Evolutionary conservation across 2,797 vertebrate species (phyloP), one percentile per base, ranked within the genome.

Genomic region (Arrhamphus sclerolepis): DNA sequence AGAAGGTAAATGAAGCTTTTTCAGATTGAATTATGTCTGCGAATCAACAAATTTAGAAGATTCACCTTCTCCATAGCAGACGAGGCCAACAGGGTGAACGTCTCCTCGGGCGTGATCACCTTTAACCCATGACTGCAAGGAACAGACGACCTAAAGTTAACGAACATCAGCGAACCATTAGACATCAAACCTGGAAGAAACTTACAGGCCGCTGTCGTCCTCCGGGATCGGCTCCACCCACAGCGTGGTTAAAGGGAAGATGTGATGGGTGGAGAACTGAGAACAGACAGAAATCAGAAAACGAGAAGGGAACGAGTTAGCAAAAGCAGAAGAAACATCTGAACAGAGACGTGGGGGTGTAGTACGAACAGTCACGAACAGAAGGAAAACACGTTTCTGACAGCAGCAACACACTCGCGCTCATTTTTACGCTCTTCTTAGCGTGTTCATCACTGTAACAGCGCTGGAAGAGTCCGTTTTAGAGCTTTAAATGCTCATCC

Each of bases 241-340:
- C 26, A 99, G 85, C 0, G 97, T 98, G 56, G 94, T 91, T 87
- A 99, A 78, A 3, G 95, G 94, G 77, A 98, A 98, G 75, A 99
- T 93, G 50, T 99, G 98, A 77, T 99, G 98, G 0, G 96, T 98
- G 81, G 98, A 98, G 82, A 99, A 99, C 98, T 99, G 88, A 82
- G 76, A 39, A 63, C 26, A 62, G 34, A 29, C 79, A n/a, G 49
- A 56, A 20, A 70, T 16, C 46, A 61, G 49, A 18, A 46, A 26
- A 48, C 26, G 22, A 70, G 10, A 20, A 20, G 38, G 56, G 8
- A 8, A 10, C 6, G 22, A 54, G 5, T 3, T n/a, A 28, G 7
- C 2, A 2, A 41, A 13, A 16, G 38, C 22, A 11, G 18, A n/a
- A 46, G 2, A 1, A 40, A 21, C 31, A 34, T 9, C 4, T 31